Evolutionary conservation across 2,113 vertebrate genomes (phyloP).

Genomic region (Corydoras maculifer): DNA sequence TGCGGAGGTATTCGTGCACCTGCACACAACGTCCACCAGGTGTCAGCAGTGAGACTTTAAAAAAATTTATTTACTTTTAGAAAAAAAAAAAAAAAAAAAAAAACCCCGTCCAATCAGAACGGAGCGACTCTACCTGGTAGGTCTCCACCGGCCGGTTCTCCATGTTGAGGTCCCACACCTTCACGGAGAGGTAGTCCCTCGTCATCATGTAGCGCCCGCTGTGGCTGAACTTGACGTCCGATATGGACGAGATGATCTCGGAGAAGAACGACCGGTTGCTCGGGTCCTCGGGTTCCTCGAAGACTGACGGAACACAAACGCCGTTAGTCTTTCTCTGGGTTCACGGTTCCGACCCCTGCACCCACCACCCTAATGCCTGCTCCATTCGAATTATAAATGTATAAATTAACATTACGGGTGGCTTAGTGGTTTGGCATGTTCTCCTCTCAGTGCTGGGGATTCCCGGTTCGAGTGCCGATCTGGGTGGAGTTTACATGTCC

Average conservation of each 20-base stretch:
- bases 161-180: conserved; percentile 58
- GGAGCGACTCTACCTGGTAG: conserved; percentile 42
- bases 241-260: conserved; percentile 57
- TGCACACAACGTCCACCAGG: not conserved
- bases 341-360: too few species aligned
- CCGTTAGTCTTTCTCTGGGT: too few species aligned
- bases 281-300: conserved; percentile 55
- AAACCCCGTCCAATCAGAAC: too few species aligned
- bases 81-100: not conserved
- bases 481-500: too few species aligned
- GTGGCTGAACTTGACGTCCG: conserved; percentile 56
- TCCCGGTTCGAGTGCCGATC: too few species aligned
- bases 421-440: too few species aligned
- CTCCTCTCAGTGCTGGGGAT: too few species aligned
- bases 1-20: conserved; percentile 50
- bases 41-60: not conserved
- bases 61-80: not conserved
- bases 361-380: too few species aligned
- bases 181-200: conserved; percentile 54
- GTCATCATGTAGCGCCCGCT: conserved; percentile 58
- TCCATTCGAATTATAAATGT: too few species aligned
- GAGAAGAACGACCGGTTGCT: conserved; percentile 56
- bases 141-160: conserved; percentile 55
- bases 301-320: conserved; percentile 33
- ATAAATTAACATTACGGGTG: too few species aligned